These are phyloP conservation scores for Apteryx mantelli DNA, from an alignment of 2,113 vertebrate genomes.

Conservation along the genomic window DNA sequence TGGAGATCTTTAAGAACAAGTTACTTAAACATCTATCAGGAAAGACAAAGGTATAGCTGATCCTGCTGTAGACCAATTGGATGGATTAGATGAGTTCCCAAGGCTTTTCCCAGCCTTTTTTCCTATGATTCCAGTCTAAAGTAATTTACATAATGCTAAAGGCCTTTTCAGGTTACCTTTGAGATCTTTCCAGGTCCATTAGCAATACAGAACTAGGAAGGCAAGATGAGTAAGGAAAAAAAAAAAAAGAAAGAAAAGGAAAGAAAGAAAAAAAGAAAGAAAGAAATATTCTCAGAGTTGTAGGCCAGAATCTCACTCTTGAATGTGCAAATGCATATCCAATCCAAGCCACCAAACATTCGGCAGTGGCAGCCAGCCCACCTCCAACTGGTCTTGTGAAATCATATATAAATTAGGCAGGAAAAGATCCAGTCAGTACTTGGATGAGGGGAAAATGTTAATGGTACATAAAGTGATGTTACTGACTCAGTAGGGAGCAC, in stretches of 20 bases:
- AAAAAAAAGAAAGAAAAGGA: neutral
- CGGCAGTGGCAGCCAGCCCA: neutral
- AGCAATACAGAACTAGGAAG: neutral
- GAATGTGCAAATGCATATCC: neutral
- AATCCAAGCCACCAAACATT: conserved; percentile 41
- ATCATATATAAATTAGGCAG: neutral
- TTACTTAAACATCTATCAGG: conserved; percentile 53
- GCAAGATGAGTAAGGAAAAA: neutral
- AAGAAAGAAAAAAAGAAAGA: neutral
- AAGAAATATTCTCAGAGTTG: conserved; percentile 13
- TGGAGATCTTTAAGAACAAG: conserved; percentile 34
- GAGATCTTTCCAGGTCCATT: conserved; percentile 47
- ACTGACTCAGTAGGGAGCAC: rapidly evolving
- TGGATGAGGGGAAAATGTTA: neutral
- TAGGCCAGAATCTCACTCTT: conserved; percentile 42
- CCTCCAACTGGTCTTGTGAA: neutral
- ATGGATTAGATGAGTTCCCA: conserved; percentile 22
- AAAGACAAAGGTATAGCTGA: conserved; percentile 33
- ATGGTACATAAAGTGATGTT: neutral
- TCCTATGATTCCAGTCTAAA: neutral
- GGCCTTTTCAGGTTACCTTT: conserved; percentile 61
- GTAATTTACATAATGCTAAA: conserved; percentile 51
- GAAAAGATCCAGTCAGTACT: neutral
- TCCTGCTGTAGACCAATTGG: neutral
- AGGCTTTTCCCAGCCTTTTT: neutral